Evolutionary conservation across 2,797 vertebrate species (phyloP).

Genomic region (Gambusia yucatana): DNA sequence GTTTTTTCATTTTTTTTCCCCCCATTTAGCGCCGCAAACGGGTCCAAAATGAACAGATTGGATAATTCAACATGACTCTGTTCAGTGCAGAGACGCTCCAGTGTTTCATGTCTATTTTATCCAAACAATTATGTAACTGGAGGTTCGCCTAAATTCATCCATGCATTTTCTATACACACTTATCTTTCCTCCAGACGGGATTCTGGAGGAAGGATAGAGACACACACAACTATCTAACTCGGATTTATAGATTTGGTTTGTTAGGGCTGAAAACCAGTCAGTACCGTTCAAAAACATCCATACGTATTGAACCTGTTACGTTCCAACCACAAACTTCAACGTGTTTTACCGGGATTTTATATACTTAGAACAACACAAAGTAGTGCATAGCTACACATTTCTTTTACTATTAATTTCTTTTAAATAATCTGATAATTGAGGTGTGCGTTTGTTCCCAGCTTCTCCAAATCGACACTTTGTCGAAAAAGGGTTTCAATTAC

Average conservation of each 20-base stretch:
- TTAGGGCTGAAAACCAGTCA: not conserved
- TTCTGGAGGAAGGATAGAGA: not conserved
- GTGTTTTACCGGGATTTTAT: not conserved
- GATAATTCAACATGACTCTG: conserved; percentile 33
- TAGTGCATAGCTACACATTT: not conserved
- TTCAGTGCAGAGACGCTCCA: conserved; percentile 5
- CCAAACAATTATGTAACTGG: conserved; percentile 13
- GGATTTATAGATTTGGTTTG: not conserved
- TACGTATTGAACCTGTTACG: not conserved
- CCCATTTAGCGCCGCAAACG: conserved; percentile 27
- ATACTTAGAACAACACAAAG: not conserved
- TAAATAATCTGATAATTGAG: not conserved
- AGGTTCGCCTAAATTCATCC: conserved; percentile 11
- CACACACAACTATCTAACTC: not conserved
- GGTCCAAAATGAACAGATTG: conserved; percentile 17
- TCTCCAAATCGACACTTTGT: not conserved
- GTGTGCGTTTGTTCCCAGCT: not conserved
- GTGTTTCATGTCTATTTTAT: conserved; percentile 5
- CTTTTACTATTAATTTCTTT: not conserved
- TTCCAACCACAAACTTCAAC: not conserved
- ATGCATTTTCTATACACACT: not conserved
- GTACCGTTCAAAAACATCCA: not conserved
- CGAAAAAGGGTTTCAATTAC: not conserved
- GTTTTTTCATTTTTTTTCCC: not conserved
- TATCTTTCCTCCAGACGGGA: not conserved